A percentile compares a stretch with the other conserved stretches of the same genome.
Conservation (phyloP, 2,888 invertebrate species). For the Patella caerulea region DNA sequence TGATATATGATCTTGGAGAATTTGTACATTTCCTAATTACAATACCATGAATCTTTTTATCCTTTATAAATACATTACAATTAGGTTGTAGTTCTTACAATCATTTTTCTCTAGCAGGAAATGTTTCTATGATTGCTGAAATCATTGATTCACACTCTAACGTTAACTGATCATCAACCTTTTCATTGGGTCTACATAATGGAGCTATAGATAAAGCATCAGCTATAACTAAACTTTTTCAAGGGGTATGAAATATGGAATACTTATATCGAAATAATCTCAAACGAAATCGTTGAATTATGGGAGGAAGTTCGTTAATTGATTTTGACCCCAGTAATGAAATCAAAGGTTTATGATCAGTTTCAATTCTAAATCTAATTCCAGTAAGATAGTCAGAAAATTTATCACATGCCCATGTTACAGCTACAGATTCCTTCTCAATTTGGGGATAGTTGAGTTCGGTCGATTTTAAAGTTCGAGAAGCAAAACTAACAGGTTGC, state of each 20-base stretch:
- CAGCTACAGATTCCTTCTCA: constrained; percentile 16
- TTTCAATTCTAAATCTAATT: constrained; percentile 7
- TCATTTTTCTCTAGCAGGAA: not conserved
- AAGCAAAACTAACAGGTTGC: not conserved
- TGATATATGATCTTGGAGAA: not conserved
- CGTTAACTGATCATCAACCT: not conserved
- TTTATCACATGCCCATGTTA: constrained; percentile 26
- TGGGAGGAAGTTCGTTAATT: constrained; percentile 16
- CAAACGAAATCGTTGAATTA: constrained; percentile 30
- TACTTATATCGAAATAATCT: constrained; percentile 28
- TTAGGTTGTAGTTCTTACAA: not conserved
- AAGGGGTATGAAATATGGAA: constrained; percentile 20
- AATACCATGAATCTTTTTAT: not conserved
- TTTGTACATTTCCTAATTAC: not conserved
- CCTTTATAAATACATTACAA: not conserved
- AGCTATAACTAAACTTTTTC: constrained; percentile 28
- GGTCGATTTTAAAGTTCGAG: not conserved
- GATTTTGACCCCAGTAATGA: not conserved
- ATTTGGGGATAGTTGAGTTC: not conserved
- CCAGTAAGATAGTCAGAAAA: constrained; percentile 21
- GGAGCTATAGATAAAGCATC: constrained; percentile 17
- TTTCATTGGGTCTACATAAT: not conserved
- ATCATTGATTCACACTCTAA: not conserved
- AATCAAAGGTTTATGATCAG: constrained; percentile 7
- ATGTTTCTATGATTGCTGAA: not conserved